Evolutionary conservation across 2,113 vertebrate species (phyloP).

Genomic region (Microtus pennsylvanicus): DNA sequence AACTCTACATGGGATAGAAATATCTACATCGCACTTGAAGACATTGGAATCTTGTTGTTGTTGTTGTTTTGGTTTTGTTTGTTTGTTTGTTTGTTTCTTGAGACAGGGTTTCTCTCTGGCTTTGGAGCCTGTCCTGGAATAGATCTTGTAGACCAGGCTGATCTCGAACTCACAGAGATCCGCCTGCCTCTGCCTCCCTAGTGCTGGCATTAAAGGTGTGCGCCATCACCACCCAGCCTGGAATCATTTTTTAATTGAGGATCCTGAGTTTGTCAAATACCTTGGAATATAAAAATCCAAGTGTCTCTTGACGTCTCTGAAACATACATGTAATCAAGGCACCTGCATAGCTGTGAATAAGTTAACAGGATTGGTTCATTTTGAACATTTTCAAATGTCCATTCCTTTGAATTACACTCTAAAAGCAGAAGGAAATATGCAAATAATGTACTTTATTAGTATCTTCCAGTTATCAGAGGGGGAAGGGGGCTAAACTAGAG

Average conservation of each 20-base stretch:
- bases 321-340: not conserved
- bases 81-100: no score
- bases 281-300: not conserved
- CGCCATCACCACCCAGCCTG: no score
- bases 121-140: no score
- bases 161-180: no score
- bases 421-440: not conserved
- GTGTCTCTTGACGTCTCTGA: not conserved
- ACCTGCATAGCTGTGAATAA: not conserved
- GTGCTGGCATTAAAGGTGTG: no score
- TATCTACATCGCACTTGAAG: not conserved
- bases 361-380: constrained; percentile 5
- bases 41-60: not conserved
- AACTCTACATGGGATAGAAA: not conserved
- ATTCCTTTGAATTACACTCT: not conserved
- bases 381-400: not conserved
- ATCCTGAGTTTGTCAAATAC: not conserved
- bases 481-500: not conserved
- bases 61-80: no score
- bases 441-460: not conserved
- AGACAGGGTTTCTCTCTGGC: no score
- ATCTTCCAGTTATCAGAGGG: constrained; percentile 6
- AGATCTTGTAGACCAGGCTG: no score
- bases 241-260: not conserved
- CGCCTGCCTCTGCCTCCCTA: no score